These are phyloP conservation scores for Cylindroiulus punctatus DNA, from an alignment of 2,888 invertebrate genomes.

Conservation along the genomic window DNA sequence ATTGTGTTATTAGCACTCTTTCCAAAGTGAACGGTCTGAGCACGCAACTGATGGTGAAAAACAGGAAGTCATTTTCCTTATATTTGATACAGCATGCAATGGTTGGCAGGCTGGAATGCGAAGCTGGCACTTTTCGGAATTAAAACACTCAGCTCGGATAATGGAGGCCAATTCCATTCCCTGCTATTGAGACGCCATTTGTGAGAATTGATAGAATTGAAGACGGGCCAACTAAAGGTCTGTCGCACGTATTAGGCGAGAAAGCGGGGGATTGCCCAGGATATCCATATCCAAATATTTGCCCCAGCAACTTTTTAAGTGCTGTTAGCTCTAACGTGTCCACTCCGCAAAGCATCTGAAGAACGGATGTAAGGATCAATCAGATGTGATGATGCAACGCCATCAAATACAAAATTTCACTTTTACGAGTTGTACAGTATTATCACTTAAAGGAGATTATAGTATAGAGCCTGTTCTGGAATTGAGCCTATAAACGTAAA, in stretches of 20 bases:
- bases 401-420: background rate
- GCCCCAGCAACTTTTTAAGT: background rate
- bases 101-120: conserved; percentile 24
- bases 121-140: conserved; percentile 23
- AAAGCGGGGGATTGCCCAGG: background rate
- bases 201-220: background rate
- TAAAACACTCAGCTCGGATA: conserved; percentile 13
- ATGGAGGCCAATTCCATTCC: background rate
- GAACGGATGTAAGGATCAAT: background rate
- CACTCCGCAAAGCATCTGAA: background rate
- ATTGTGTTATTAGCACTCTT: conserved; percentile 29
- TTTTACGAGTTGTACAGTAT: background rate
- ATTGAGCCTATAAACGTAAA: too few relatives aligned
- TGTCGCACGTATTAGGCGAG: background rate
- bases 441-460: too few relatives aligned
- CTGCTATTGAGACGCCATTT: conserved; percentile 13
- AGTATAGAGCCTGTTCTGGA: too few relatives aligned
- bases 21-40: background rate
- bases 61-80: conserved; percentile 29
- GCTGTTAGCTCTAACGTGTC: background rate
- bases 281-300: conserved; percentile 28
- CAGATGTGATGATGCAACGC: background rate
- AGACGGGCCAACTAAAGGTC: background rate
- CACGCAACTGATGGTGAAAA: background rate
- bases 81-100: conserved; percentile 6